These are phyloP conservation scores for Guaruba guarouba DNA, from an alignment of 2,113 vertebrate species.

Conservation along the genomic window DNA sequence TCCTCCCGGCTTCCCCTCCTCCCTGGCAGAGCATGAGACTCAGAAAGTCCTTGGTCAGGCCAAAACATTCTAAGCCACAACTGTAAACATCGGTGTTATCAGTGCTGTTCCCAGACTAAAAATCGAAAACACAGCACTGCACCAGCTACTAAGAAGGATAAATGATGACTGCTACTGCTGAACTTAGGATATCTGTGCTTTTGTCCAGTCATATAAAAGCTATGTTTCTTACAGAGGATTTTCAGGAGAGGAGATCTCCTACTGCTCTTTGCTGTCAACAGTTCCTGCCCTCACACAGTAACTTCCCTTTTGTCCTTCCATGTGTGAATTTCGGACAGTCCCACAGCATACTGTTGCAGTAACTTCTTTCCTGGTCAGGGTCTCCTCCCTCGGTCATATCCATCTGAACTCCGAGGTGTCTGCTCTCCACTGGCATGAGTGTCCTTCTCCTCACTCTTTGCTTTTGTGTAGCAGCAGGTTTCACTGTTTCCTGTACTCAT, in stretches of 20 bases:
- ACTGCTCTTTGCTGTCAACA: neutral
- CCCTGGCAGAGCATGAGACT: too few species aligned
- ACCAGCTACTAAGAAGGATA: too few species aligned
- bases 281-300: neutral
- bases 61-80: too few species aligned
- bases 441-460: neutral
- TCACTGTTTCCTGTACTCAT: neutral
- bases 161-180: too few species aligned
- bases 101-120: too few species aligned
- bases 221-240: neutral
- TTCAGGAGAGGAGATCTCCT: neutral
- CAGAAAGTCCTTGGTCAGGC: too few species aligned
- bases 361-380: neutral
- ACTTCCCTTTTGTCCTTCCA: accelerated
- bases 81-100: too few species aligned
- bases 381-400: neutral
- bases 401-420: accelerated
- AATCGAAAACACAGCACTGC: too few species aligned
- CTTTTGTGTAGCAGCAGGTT: neutral
- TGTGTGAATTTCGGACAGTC: neutral
- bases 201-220: neutral
- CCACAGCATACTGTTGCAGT: accelerated
- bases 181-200: neutral
- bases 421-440: neutral
- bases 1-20: too few species aligned